These are phyloP conservation scores for Acrocephalus scirpaceus DNA, from an alignment of 2,797 vertebrate species.

Conservation along the genomic window DNA sequence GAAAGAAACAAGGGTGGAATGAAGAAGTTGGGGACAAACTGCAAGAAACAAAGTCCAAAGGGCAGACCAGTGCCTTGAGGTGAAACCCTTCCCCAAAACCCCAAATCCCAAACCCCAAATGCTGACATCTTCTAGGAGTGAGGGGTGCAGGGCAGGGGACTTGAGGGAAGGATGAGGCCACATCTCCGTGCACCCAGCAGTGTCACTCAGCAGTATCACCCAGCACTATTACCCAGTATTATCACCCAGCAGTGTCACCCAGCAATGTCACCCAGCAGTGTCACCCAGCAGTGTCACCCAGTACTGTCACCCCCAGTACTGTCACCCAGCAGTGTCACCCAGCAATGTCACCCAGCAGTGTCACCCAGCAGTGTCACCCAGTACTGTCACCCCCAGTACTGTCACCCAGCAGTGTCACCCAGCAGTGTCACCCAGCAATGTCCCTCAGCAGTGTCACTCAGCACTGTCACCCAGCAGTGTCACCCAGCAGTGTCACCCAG, in stretches of 20 bases:
- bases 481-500: too few species aligned
- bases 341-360: neutral
- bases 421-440: too few species aligned
- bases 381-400: too few species aligned
- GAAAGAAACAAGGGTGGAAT: fast-evolving
- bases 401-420: too few species aligned
- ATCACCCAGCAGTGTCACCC: neutral
- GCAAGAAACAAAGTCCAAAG: neutral
- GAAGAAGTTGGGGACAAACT: neutral
- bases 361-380: neutral
- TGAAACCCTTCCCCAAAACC: neutral
- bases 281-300: neutral
- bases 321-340: neutral
- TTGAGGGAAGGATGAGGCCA: neutral
- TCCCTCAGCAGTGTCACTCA: too few species aligned
- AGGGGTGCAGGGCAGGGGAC: neutral
- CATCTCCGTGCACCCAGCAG: neutral
- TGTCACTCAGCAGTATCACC: neutral
- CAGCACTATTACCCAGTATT: neutral
- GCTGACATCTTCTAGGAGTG: fast-evolving
- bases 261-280: neutral
- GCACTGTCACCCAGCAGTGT: too few species aligned
- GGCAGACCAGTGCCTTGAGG: neutral
- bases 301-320: neutral
- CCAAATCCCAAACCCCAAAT: neutral